Evolutionary conservation across 2,888 invertebrate species (phyloP), one percentile per base, ranked within the genome.

Genomic region (Drosophila nr. fundita): DNA sequence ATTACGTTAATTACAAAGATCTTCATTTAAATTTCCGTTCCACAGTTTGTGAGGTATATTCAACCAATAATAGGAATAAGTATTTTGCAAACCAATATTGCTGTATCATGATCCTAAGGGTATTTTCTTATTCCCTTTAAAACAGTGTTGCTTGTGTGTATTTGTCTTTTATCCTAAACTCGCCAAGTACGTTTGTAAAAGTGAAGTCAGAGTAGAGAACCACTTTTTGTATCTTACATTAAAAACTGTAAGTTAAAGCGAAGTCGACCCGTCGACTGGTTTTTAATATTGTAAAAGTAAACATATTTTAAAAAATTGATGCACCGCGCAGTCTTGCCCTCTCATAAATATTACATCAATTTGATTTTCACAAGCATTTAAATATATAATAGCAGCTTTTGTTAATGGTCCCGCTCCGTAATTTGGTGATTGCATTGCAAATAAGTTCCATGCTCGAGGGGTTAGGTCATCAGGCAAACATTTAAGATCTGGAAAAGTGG

Each of bases 391-490:
- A 45, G 24, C 45, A 45, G 45, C 24, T 45, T 45, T 45, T 24
- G 4, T 45, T 45, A 45, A 45, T 45, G 15, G 45, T 45, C 45
- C 24, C 15, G 15, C 21, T 45, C 45, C 45, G 24, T 45, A 45
- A 45, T 45, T 45, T 45, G 24, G 45, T 45, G 24, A 45, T 59
- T 32, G 49, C 60, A 50, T 60, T 60, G 60, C 34, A 50, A 38
- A 57, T n/a, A 10, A 57, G n/a, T 24, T 48, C 48, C 42, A 32
- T 18, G 59, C 32, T 48, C 21, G 45, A 45, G 45, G 24, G 4
- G 45, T 24, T 45, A 45, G 24, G 45, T 45, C 45, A 45, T 24
- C 24, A 8, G 24, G 45, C 45, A 45, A 45, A 45, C 45, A 45
- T 13, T 45, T 15, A 45, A 24, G 8, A 45, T 45, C 45, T 45